These are phyloP conservation scores for Agrenia bidenticulata DNA, from an alignment of 2,888 invertebrate genomes.

Conservation along the genomic window DNA sequence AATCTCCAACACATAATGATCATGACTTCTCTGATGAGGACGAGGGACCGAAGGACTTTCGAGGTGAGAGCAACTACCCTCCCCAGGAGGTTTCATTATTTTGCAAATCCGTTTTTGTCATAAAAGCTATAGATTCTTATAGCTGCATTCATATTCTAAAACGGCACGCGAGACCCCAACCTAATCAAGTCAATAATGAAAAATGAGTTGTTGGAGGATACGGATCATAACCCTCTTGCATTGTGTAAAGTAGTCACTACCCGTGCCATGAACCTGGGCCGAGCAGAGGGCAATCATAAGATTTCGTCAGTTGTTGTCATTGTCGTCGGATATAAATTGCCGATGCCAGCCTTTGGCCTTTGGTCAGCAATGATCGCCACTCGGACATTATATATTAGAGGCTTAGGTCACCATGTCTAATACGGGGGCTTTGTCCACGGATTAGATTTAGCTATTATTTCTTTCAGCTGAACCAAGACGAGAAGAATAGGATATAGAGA, in stretches of 20 bases:
- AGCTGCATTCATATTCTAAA: conserved; percentile 1
- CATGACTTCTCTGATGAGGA: conserved; percentile 51
- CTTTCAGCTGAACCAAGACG: conserved; percentile 21
- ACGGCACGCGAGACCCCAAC: conserved; percentile 6
- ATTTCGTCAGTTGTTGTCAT: conserved; percentile 3
- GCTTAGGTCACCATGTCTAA: conserved; percentile 15
- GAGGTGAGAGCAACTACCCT: conserved; percentile 39
- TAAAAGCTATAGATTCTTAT: not conserved
- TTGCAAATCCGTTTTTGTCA: not conserved
- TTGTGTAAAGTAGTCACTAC: not conserved
- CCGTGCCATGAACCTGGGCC: not conserved
- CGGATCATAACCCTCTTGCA: conserved; percentile 5
- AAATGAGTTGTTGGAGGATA: conserved; percentile 6
- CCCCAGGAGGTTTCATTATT: not conserved
- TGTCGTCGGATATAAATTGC: not conserved
- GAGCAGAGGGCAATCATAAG: conserved; percentile 5
- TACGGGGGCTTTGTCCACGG: conserved; percentile 23
- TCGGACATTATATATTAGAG: conserved; percentile 9
- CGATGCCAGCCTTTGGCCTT: conserved; percentile 1
- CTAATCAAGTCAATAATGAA: conserved; percentile 4
- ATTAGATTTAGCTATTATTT: conserved; percentile 30
- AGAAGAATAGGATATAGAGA: conserved; percentile 12
- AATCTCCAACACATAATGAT: conserved; percentile 47
- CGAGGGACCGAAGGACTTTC: conserved; percentile 51
- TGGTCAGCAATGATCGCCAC: conserved; percentile 6